phyloP scores from a whole-genome alignment of 2,113 vertebrate species.

The Alexandromys fortis region DNA sequence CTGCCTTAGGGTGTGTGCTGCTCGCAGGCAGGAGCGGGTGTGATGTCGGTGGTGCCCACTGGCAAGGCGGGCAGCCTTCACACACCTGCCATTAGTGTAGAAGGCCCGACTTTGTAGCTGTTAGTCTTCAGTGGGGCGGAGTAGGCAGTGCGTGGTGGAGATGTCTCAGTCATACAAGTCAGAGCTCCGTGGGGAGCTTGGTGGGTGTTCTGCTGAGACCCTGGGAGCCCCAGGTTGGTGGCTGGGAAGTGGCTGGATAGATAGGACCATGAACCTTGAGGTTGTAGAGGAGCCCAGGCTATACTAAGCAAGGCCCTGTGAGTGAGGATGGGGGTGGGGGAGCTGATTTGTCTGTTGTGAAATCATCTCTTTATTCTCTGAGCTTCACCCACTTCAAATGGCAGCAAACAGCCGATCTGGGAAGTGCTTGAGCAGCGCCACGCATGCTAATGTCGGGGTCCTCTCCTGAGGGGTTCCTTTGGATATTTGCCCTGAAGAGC shows the following conservation, averaged over 20 bases:
- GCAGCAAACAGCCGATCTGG: accelerated
- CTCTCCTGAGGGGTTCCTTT: not conserved
- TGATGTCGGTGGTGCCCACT: conserved; percentile 75
- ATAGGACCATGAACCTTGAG: not conserved
- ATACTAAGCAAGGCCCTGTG: not conserved
- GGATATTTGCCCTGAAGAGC: no score
- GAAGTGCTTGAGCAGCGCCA: no score
- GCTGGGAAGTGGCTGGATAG: not conserved
- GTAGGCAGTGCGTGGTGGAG: not conserved
- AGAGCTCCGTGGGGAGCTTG: conserved; percentile 33
- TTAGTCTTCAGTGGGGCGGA: conserved; percentile 72
- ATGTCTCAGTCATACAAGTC: conserved; percentile 73
- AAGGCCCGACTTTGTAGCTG: conserved; percentile 78
- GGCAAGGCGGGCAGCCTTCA: conserved; percentile 76
- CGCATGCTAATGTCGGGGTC: accelerated
- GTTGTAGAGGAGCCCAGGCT: not conserved
- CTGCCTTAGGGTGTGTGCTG: conserved; percentile 83
- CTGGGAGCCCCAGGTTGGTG: not conserved
- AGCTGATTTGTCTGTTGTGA: not conserved
- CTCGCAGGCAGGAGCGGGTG: conserved; percentile 65
- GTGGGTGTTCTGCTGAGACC: not conserved
- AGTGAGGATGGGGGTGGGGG: not conserved
- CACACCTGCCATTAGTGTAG: conserved; percentile 81
- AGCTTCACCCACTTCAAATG: not conserved
- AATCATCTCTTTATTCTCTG: accelerated